These are phyloP conservation scores for Gyps fulvus DNA, from an alignment of 2,113 vertebrate species.

Conservation along the genomic window DNA sequence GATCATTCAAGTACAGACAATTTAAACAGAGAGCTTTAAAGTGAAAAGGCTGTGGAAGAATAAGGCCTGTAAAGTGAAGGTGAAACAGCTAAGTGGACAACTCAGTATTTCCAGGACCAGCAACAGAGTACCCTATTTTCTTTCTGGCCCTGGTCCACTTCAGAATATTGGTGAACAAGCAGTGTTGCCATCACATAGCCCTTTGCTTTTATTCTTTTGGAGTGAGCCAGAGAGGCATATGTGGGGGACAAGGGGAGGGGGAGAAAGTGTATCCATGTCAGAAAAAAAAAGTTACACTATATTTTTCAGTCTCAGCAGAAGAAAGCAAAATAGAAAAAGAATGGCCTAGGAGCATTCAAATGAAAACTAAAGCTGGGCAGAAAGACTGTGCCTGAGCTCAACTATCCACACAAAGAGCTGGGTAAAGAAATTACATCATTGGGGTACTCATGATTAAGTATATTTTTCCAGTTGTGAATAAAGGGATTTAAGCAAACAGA, in stretches of 20 bases:
- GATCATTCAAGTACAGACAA: not conserved
- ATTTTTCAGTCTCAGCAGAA: not conserved
- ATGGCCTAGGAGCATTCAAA: not conserved
- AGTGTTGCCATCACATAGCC: not conserved
- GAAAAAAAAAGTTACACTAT: not conserved
- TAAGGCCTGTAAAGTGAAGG: not conserved
- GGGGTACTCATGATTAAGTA: not conserved
- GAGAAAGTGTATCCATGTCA: not conserved
- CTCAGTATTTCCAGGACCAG: not conserved
- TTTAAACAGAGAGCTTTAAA: conserved; percentile 5
- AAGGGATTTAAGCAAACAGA: not conserved
- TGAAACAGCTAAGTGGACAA: not conserved
- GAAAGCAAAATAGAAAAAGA: not conserved
- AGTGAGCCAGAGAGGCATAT: not conserved
- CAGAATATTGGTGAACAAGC: not conserved
- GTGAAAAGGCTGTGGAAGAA: not conserved
- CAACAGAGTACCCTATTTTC: not conserved
- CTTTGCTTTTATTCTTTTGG: not conserved
- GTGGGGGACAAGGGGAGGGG: rapidly evolving
- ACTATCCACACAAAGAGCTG: not conserved
- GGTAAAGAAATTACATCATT: not conserved
- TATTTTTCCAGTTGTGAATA: not conserved
- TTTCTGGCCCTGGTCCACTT: not conserved
- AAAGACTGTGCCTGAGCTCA: not conserved
- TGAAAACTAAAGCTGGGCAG: not conserved